Conservation (phyloP, 2,113 vertebrate species). For the Sciurus niger region DNA sequence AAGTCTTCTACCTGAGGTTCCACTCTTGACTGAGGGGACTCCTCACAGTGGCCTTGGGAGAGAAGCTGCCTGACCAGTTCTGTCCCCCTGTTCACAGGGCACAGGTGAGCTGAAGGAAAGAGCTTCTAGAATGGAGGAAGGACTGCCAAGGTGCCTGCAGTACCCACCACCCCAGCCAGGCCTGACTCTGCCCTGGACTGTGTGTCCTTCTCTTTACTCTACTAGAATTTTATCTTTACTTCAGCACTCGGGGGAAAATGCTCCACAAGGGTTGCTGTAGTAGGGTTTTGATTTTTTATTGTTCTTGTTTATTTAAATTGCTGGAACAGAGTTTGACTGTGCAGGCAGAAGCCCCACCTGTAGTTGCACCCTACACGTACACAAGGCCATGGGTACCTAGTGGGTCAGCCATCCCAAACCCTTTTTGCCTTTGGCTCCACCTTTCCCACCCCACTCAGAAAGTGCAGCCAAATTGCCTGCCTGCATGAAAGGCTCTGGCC, state of each 20-base stretch:
- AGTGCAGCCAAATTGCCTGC: not conserved
- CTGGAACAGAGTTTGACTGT: not conserved
- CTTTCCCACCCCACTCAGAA: too few relatives aligned
- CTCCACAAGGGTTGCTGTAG: not conserved
- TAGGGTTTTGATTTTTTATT: not conserved
- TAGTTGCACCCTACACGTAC: not conserved
- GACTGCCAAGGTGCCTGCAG: not conserved
- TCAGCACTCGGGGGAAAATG: not conserved
- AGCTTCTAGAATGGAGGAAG: too few relatives aligned
- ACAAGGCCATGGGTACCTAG: not conserved
- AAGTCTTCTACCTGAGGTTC: not conserved
- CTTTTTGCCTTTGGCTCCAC: not conserved
- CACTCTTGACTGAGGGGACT: not conserved
- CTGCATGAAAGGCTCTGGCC: not conserved
- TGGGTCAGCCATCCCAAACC: too few relatives aligned
- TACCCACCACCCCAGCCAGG: fast-evolving
- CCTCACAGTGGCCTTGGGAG: not conserved
- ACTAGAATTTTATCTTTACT: not conserved
- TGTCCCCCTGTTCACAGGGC: not conserved
- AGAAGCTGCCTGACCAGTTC: slow-evolving; percentile 65
- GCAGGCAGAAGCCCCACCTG: not conserved
- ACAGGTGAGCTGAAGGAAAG: not conserved
- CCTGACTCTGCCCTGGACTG: not conserved
- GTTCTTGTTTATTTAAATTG: slow-evolving; percentile 26
- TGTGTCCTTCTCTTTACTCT: not conserved